phyloP scores from a whole-genome alignment of 1,140 invertebrate species.

The Drosophila erecta region DNA sequence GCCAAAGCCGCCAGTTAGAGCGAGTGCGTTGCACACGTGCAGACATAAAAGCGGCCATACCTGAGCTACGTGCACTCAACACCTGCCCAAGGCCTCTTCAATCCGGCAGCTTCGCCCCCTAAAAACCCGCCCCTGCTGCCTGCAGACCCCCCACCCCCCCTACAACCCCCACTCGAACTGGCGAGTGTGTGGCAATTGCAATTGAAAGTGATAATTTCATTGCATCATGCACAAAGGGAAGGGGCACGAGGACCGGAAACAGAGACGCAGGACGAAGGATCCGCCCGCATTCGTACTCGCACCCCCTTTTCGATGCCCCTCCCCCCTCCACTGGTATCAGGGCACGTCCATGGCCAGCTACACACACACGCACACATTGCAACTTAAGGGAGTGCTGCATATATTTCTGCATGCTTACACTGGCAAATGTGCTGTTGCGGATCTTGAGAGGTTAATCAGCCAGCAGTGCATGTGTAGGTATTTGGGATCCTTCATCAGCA shows the following conservation, averaged over 20 bases:
- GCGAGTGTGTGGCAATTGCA: conserved; percentile 62
- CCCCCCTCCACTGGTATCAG: conserved; percentile 26
- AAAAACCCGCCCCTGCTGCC: not conserved
- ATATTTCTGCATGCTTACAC: conserved; percentile 25
- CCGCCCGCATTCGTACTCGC: conserved; percentile 23
- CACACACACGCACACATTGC: conserved; percentile 2
- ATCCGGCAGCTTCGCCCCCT: conserved; percentile 1
- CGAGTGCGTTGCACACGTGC: conserved; percentile 28
- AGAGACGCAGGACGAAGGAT: not conserved
- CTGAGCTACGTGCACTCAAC: conserved; percentile 62
- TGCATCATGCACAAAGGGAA: conserved; percentile 49
- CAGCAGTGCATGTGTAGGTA: too few species aligned
- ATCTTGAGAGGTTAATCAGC: too few species aligned
- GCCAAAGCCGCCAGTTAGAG: not conserved
- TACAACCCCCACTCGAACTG: conserved; percentile 10
- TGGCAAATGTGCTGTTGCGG: conserved; percentile 5
- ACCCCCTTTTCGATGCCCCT: not conserved
- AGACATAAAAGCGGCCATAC: conserved; percentile 51
- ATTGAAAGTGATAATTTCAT: conserved; percentile 81
- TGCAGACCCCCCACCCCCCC: not conserved
- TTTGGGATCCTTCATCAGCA: too few species aligned
- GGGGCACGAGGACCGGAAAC: not conserved
- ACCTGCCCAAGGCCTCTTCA: conserved; percentile 44
- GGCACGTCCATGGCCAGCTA: conserved; percentile 37
- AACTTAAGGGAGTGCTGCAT: not conserved